phyloP scores from a whole-genome alignment of 2,113 vertebrate species.

The Tursiops truncatus region DNA sequence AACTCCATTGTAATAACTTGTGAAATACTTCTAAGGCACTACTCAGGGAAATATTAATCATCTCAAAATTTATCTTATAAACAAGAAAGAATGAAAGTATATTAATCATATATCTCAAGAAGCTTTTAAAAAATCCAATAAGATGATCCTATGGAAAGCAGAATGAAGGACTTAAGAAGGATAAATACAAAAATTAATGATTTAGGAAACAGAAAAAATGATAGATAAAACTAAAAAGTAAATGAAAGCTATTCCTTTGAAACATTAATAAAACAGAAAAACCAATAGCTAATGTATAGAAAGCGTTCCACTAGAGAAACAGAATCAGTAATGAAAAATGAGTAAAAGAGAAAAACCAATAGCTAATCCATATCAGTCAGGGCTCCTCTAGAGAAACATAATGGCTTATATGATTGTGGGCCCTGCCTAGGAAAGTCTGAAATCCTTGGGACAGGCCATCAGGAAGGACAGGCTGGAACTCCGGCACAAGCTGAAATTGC shows the following conservation, averaged over 20 bases:
- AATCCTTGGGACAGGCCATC: background rate
- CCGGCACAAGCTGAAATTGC: background rate
- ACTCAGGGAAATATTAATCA: conserved; percentile 6
- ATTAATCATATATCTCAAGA: background rate
- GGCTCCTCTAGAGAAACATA: background rate
- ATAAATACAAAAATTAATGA: conserved; percentile 44
- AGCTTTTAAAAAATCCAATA: background rate
- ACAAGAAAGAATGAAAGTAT: conserved; percentile 4
- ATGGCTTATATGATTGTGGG: background rate
- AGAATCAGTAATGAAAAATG: background rate
- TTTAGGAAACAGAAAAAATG: conserved; percentile 30
- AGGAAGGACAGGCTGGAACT: background rate
- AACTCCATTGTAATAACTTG: background rate
- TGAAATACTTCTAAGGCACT: background rate
- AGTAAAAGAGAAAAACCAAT: background rate
- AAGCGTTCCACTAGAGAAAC: background rate
- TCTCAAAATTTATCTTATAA: conserved; percentile 15
- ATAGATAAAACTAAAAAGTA: background rate
- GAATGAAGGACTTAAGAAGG: conserved; percentile 23
- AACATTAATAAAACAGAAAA: conserved; percentile 30
- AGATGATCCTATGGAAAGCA: background rate
- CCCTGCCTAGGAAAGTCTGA: background rate
- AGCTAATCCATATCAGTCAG: background rate
- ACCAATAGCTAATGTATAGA: background rate
- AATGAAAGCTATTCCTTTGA: conserved; percentile 6